phyloP scores from a whole-genome alignment of 2,888 invertebrate species.

The Bembecia ichneumoniformis region DNA sequence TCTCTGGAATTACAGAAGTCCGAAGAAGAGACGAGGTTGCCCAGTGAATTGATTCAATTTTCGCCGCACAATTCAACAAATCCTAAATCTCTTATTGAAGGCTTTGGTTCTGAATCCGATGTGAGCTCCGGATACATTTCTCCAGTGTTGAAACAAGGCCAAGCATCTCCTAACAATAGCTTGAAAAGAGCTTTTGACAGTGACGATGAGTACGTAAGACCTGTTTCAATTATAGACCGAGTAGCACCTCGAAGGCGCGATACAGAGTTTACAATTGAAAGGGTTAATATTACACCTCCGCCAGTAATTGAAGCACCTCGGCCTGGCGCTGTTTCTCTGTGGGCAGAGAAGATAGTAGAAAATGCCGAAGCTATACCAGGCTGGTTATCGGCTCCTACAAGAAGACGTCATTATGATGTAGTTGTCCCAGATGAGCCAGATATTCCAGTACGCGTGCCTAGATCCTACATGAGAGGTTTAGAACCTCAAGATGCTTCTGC shows the following conservation, averaged over 20 bases:
- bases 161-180: slow-evolving; percentile 7
- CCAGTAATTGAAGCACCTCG: slow-evolving; percentile 55
- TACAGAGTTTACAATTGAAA: slow-evolving; percentile 43
- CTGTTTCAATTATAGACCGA: slow-evolving; percentile 49
- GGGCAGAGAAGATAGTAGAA: slow-evolving; percentile 66
- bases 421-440: slow-evolving; percentile 49
- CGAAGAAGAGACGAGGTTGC: slow-evolving; percentile 17
- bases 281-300: slow-evolving; percentile 63
- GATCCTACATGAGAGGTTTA: slow-evolving; percentile 74
- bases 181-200: slow-evolving; percentile 27
- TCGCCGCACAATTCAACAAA: slow-evolving; percentile 35
- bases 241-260: slow-evolving; percentile 45
- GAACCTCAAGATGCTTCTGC: slow-evolving; percentile 83
- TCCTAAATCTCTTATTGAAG: slow-evolving; percentile 32
- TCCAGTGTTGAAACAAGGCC: slow-evolving; percentile 14
- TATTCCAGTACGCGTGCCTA: slow-evolving; percentile 49
- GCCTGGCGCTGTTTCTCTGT: slow-evolving; percentile 49
- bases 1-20: slow-evolving; percentile 21
- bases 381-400: slow-evolving; percentile 61
- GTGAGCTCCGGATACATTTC: slow-evolving; percentile 44
- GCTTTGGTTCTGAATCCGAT: slow-evolving; percentile 35
- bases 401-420: slow-evolving; percentile 45
- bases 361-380: slow-evolving; percentile 69
- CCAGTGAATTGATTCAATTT: slow-evolving; percentile 55
- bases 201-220: slow-evolving; percentile 50